Percentiles rank a stretch among this genome's conserved stretches.
These are phyloP conservation scores for Donacobius atricapilla DNA, from an alignment of 2,113 vertebrate species.

Conservation along the genomic window DNA sequence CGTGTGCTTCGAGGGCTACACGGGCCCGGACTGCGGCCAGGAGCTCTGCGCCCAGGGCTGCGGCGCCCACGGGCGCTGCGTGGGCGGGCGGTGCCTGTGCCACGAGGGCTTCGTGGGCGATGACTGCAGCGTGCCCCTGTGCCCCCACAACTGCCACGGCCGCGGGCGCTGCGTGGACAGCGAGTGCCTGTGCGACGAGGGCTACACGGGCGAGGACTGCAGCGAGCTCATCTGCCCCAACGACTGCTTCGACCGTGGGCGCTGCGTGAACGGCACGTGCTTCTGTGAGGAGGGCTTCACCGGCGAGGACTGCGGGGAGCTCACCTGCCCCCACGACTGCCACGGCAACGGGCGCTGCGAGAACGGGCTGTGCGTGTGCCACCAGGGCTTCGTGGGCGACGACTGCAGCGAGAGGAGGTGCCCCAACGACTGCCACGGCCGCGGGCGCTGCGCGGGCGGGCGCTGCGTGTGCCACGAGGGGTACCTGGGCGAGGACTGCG, in stretches of 20 bases:
- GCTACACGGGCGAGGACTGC: slow-evolving; percentile 92
- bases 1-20: slow-evolving; percentile 89
- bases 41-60: slow-evolving; percentile 87
- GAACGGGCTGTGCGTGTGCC: slow-evolving; percentile 85
- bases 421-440: slow-evolving; percentile 80
- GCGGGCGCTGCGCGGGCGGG: slow-evolving; percentile 83
- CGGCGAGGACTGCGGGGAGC: slow-evolving; percentile 86
- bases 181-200: slow-evolving; percentile 87
- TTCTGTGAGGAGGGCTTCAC: slow-evolving; percentile 87
- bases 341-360: slow-evolving; percentile 79
- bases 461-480: slow-evolving; percentile 87
- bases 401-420: slow-evolving; percentile 87
- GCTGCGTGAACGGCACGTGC: slow-evolving; percentile 91
- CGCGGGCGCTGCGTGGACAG: slow-evolving; percentile 87
- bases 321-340: slow-evolving; percentile 85
- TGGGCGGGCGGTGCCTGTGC: slow-evolving; percentile 85
- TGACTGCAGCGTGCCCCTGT: slow-evolving; percentile 86
- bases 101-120: slow-evolving; percentile 82
- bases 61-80: slow-evolving; percentile 80
- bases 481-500: slow-evolving; percentile 82
- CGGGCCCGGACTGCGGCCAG: slow-evolving; percentile 80
- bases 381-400: slow-evolving; percentile 81
- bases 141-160: slow-evolving; percentile 87
- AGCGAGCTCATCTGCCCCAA: slow-evolving; percentile 93
- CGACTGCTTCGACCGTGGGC: slow-evolving; percentile 94